These are phyloP conservation scores for Cryptoprocta ferox DNA, from an alignment of 2,797 vertebrate species.

Conservation along the genomic window DNA sequence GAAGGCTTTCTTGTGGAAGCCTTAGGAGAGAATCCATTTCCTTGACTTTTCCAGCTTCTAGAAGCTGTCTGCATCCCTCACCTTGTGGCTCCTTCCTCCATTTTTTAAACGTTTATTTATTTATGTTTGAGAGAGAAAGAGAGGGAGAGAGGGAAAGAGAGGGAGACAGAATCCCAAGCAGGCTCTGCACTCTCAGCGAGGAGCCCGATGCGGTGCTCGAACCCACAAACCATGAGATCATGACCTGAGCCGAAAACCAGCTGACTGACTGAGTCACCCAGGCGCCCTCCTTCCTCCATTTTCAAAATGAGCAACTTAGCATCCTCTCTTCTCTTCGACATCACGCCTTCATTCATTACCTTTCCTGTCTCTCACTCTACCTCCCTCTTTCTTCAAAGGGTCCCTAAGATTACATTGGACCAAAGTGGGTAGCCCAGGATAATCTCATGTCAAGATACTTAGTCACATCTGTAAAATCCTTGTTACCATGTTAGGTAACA, in stretches of 20 bases:
- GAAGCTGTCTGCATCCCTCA: background rate
- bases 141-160: too few relatives aligned
- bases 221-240: too few relatives aligned
- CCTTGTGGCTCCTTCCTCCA: background rate
- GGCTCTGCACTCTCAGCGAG: too few relatives aligned
- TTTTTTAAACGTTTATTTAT: background rate
- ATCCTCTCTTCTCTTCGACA: background rate
- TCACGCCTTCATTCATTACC: background rate
- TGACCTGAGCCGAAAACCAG: too few relatives aligned
- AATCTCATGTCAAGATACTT: background rate
- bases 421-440: background rate
- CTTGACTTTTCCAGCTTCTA: background rate
- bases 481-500: background rate
- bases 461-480: background rate
- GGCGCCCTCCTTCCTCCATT: background rate
- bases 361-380: background rate
- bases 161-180: too few relatives aligned
- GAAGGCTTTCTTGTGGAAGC: background rate
- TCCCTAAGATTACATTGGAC: background rate
- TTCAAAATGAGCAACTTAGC: background rate
- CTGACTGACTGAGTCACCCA: too few relatives aligned
- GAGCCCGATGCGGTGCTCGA: too few relatives aligned
- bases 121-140: too few relatives aligned
- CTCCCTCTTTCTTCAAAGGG: background rate
- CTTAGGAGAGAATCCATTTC: background rate